Base-by-base conservation (phyloP, 2,797 vertebrate species). In the Peromyscus nudipes region DNA sequence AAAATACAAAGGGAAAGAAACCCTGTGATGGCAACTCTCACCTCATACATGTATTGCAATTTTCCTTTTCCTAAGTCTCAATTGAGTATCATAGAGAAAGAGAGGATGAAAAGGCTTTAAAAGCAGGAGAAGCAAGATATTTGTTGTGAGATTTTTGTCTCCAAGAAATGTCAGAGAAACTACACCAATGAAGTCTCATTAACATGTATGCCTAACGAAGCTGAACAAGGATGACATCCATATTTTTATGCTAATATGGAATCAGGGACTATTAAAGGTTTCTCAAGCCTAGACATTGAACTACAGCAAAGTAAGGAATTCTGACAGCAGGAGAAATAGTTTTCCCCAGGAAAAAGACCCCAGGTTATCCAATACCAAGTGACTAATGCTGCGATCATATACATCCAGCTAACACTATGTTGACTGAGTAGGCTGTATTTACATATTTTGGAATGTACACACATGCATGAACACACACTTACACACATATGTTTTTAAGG, bases 1-100 rank as follows among this genome's bases (percentile, higher is more conserved):
- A 67, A 65, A 49, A 8, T 34, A n/a, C 6, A 85, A 31, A 85
- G 62, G 34, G 34, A 3, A 67, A 49, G 43, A 67, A 84, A 85
- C 8, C 7, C 11, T n/a, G 3, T 25, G 21, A 0, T 4, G 19
- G 4, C 19, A 67, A 49, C 17, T n/a, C 40, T 34, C 5, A 84
- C 13, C 29, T 13, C 16, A 31, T 19, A 29, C 8, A 64, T 83
- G 25, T 29, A 1, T 31, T 84, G 11, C 17, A 46, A 49, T 2
- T n/a, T 4, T 23, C 11, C 11, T 67, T 67, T 49, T 65, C 40
- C 17, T 23, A 84, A 34, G 40, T 21, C 19, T 34, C 29, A 23
- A 55, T 55, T 55, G 52, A 17, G 3, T 23, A 46, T 34, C 62
- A 34, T 46, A 34, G 17, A 65, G 1, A 10, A 46, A 46, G 37